Conservation (phyloP, 2,888 invertebrate species). For the Philereme vetulata region DNA sequence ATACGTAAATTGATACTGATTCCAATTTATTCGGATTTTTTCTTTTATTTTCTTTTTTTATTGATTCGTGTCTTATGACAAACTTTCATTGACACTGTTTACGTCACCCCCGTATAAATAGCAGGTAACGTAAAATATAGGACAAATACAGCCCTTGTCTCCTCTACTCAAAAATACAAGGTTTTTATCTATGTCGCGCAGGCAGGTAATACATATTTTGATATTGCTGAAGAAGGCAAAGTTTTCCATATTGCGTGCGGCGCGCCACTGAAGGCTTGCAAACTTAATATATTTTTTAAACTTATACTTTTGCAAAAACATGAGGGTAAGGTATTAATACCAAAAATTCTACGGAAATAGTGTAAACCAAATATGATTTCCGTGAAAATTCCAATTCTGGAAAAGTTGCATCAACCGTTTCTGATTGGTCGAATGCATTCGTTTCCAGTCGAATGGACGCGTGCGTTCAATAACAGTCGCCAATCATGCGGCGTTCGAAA, state of each 20-base stretch:
- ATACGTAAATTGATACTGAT: no score
- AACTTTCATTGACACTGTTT: no score
- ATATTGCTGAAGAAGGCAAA: slow-evolving; percentile 69
- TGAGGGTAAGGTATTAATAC: neutral
- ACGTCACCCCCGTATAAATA: no score
- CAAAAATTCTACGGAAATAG: neutral
- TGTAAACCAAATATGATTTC: slow-evolving; percentile 3
- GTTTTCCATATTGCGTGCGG: slow-evolving; percentile 64
- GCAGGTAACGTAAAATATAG: no score
- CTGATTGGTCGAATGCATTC: slow-evolving; percentile 54
- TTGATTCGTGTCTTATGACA: no score
- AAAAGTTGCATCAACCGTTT: slow-evolving; percentile 42
- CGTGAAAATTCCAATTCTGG: slow-evolving; percentile 20
- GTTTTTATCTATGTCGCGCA: slow-evolving; percentile 46
- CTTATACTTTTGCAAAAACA: neutral
- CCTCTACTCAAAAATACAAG: neutral
- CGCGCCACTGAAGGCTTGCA: slow-evolving; percentile 40
- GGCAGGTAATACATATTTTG: slow-evolving; percentile 60
- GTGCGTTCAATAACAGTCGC: slow-evolving; percentile 68
- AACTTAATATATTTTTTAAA: slow-evolving; percentile 37
- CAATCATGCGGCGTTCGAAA: slow-evolving; percentile 74
- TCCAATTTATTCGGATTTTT: no score
- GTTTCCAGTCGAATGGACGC: slow-evolving; percentile 57
- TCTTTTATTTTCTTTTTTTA: no score
- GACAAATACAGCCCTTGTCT: neutral